Conservation (phyloP, 2,113 vertebrate species). For the Oreochromis tanganicae region DNA sequence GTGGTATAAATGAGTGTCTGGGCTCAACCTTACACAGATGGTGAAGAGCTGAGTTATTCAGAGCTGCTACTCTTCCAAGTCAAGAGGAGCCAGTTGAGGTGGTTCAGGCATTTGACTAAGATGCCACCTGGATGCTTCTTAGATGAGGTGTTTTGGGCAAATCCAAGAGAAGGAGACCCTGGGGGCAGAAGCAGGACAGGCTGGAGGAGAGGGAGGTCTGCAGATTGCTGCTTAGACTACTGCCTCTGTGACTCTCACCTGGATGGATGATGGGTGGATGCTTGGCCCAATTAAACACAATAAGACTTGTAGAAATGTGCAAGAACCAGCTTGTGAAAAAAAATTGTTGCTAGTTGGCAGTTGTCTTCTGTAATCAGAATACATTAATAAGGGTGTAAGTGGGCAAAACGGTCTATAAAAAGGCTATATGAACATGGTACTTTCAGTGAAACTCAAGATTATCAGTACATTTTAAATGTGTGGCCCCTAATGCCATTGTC, state of each 20-base stretch:
- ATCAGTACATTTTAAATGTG: not conserved
- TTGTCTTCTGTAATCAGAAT: not conserved
- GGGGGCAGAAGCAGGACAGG: not conserved
- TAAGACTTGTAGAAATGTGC: not conserved
- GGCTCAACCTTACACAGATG: not conserved
- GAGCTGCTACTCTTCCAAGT: not conserved
- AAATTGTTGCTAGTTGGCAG: fast-evolving
- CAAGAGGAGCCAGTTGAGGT: not conserved
- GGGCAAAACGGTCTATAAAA: not conserved
- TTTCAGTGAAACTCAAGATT: not conserved
- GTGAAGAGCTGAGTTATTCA: not conserved
- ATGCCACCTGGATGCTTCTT: not conserved
- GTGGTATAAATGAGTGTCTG: not conserved
- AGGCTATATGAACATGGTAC: fast-evolving
- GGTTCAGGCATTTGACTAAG: not conserved
- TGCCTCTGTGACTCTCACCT: not conserved
- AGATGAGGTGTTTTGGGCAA: not conserved
- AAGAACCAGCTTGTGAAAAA: not conserved
- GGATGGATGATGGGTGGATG: not conserved
- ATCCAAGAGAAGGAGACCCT: not conserved
- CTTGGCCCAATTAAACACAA: not conserved
- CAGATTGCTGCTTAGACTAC: fast-evolving
- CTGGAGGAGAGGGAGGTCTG: not conserved
- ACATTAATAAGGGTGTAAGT: not conserved
- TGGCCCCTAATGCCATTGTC: not conserved